These are phyloP conservation scores for Hypena proboscidalis DNA, from an alignment of 2,888 invertebrate genomes.

Conservation along the genomic window DNA sequence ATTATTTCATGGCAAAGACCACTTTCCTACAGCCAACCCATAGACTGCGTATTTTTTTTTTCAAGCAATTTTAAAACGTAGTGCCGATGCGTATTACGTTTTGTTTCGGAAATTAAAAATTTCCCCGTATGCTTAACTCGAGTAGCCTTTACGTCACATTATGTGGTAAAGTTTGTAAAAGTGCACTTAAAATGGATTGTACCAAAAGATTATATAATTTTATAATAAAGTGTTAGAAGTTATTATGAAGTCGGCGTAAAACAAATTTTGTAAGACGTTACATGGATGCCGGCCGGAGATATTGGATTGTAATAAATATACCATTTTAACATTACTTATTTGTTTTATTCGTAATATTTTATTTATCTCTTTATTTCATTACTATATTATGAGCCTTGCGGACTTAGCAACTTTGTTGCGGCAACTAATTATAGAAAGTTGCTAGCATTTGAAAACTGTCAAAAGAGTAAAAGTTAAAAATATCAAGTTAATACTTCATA, in stretches of 20 bases:
- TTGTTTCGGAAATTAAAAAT: constrained; percentile 70
- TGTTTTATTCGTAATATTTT: constrained; percentile 54
- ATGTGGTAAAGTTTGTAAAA: constrained; percentile 74
- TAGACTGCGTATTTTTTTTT: constrained; percentile 20
- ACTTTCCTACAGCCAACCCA: constrained; percentile 17
- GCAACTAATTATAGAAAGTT: too few relatives aligned
- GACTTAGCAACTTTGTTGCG: not conserved
- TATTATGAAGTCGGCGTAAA: constrained; percentile 68
- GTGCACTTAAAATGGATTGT: constrained; percentile 83
- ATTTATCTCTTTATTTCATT: not conserved
- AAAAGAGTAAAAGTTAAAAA: too few relatives aligned
- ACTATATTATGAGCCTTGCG: not conserved
- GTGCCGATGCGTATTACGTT: constrained; percentile 43
- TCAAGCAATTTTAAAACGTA: constrained; percentile 21
- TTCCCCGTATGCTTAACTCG: constrained; percentile 62
- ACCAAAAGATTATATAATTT: constrained; percentile 85
- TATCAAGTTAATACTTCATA: too few relatives aligned
- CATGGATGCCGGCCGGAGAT: constrained; percentile 71
- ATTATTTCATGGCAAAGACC: constrained; percentile 9
- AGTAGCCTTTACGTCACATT: constrained; percentile 69
- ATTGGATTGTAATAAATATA: constrained; percentile 85
- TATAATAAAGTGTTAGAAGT: constrained; percentile 81
- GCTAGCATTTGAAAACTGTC: too few relatives aligned
- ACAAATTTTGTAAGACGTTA: constrained; percentile 80
- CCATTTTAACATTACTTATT: constrained; percentile 79